Percentiles rank a stretch among this genome's conserved stretches.
Conservation (phyloP, 2,113 vertebrate species). For the Eonycteris spelaea region DNA sequence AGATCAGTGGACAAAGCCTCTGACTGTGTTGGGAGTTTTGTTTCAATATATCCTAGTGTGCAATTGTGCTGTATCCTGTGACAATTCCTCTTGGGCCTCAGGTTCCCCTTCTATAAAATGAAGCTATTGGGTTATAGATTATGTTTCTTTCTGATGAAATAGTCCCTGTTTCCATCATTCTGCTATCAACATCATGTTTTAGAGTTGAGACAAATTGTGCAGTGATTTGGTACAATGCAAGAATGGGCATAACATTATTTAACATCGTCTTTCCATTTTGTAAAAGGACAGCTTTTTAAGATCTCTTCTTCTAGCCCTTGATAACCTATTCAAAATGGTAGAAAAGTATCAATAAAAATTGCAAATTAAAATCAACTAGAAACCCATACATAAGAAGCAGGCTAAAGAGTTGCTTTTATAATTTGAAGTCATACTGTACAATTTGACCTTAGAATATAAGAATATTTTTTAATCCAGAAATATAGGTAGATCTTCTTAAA, state of each 20-base stretch:
- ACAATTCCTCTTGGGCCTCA: not conserved
- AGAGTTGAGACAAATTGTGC: not conserved
- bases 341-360: not conserved
- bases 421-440: not conserved
- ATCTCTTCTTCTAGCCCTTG: not conserved
- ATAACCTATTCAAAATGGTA: not conserved
- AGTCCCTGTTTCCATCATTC: not conserved
- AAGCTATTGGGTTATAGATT: not conserved
- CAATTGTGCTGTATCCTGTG: not conserved
- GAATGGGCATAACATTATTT: not conserved
- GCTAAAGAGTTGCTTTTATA: not conserved
- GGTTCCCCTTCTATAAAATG: not conserved
- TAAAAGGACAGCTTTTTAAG: not conserved
- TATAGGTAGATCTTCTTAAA: not conserved
- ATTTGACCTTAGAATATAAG: not conserved
- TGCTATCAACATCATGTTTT: not conserved
- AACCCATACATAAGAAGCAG: not conserved
- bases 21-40: not conserved
- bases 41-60: not conserved
- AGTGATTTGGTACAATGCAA: not conserved
- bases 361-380: not conserved
- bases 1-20: not conserved
- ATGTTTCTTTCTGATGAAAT: not conserved
- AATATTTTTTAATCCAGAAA: not conserved
- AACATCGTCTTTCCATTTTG: not conserved